Evolutionary conservation across 2,797 vertebrate genomes (phyloP), one percentile per base, ranked within the genome.

Genomic region (Poeciliopsis turneri): DNA sequence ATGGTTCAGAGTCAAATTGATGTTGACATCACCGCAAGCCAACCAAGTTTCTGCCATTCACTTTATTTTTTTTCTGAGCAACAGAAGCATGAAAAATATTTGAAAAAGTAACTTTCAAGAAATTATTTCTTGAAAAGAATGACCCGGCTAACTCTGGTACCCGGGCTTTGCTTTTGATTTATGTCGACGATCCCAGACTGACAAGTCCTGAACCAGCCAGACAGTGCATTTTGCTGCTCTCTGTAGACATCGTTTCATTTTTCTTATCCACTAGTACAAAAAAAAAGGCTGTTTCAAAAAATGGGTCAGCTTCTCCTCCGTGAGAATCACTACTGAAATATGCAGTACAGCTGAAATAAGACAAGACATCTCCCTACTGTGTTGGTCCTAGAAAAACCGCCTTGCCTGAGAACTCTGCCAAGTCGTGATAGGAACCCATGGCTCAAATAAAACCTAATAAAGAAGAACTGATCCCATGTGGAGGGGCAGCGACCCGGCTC

Each of bases 281-380:
- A 36, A 64, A 64, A 36, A 36, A 41, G 25, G 23, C 16, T 20
- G 8, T 25, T 53, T 10, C 2, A 66, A 66, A 41, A 68, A 94
- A 86, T 94, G 90, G 93, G 90, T 92, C 92, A 92, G 75, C 88
- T 86, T 83, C 86, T 86, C 83, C 84, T 90, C 86, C 92, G 82
- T 11, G 66, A 88, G 83, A 92, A 90, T 82, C 86, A 86, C 86
- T 91, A 57, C 83, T 93, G 82, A 92, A 95, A 92, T 93, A 94
- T 93, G 90, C 92, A 93, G 86, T 75, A 73, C 72, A 90, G 85
- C 84, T 7, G 71, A 92, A 94, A 94, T 91, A 90, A 92, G 88
- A 92, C 84, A 85, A 92, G 89, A 86, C 92, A 92, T 85, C 91
- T 89, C 83, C 84, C 85, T 86, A 87, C 83, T 30, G 71, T 88